Evolutionary conservation across 2,888 invertebrate species (phyloP).

Genomic region (Chymomyza amoena): DNA sequence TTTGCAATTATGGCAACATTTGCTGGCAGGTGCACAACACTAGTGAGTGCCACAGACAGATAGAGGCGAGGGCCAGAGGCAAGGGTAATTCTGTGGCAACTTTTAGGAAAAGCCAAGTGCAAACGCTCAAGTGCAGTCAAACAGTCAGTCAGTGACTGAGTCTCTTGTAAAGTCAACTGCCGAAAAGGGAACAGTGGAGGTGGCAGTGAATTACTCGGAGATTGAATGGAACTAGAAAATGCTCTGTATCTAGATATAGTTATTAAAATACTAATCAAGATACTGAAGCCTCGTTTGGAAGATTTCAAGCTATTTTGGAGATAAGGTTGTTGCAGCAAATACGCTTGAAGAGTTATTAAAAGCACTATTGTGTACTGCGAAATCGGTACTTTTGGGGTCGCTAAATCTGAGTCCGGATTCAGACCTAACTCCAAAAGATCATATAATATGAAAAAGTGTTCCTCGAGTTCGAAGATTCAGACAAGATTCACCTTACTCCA

Average conservation of each 20-base stretch:
- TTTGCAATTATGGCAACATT: slow-evolving; percentile 39
- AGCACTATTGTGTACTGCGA: no score
- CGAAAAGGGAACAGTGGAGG: not conserved
- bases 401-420: no score
- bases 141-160: not conserved
- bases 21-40: not conserved
- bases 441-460: no score
- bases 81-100: not conserved
- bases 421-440: no score
- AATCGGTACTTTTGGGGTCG: no score
- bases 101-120: not conserved
- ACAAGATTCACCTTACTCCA: no score
- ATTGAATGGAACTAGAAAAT: not conserved
- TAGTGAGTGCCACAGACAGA: not conserved
- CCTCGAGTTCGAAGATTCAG: no score
- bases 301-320: not conserved
- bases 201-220: not conserved
- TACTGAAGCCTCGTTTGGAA: not conserved
- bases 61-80: not conserved
- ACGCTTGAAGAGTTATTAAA: no score
- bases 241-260: no score
- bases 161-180: not conserved
- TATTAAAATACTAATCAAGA: no score
- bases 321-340: no score
- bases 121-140: not conserved